Evolutionary conservation across 2,888 invertebrate genomes (phyloP).

Genomic region (Zaprionus bogoriensis): DNA sequence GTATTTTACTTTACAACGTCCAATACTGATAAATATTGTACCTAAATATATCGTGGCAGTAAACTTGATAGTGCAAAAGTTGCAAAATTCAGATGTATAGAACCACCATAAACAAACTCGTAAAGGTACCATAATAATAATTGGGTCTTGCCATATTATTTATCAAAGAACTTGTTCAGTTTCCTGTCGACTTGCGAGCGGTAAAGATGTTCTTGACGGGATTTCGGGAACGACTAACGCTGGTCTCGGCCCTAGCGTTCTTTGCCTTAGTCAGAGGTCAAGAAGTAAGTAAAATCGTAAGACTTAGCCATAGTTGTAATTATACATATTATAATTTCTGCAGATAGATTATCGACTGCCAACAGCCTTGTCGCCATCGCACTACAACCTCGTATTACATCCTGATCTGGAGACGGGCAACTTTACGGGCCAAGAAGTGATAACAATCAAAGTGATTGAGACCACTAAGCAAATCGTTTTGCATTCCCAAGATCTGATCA

Average conservation of each 20-base stretch:
- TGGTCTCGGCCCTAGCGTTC: slow-evolving; percentile 59
- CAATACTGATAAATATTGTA: neutral
- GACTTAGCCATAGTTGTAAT: neutral
- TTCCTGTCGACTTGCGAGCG: slow-evolving; percentile 30
- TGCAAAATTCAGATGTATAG: neutral
- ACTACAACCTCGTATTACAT: slow-evolving; percentile 87
- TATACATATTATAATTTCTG: neutral
- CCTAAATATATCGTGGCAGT: neutral
- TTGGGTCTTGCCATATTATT: neutral
- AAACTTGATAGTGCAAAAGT: neutral
- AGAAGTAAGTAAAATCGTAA: slow-evolving; percentile 1
- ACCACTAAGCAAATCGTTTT: slow-evolving; percentile 84
- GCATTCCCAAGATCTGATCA: slow-evolving; percentile 85
- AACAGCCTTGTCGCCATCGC: slow-evolving; percentile 84
- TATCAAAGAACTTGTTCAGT: slow-evolving; percentile 31
- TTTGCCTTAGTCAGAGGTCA: neutral
- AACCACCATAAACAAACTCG: neutral
- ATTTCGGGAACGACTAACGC: slow-evolving; percentile 30
- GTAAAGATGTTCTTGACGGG: slow-evolving; percentile 50
- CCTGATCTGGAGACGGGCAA: slow-evolving; percentile 86
- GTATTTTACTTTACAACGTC: neutral
- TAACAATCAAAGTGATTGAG: slow-evolving; percentile 82
- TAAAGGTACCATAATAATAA: neutral
- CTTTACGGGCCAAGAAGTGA: slow-evolving; percentile 85
- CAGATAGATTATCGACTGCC: slow-evolving; percentile 84